Conservation (phyloP, 2,888 invertebrate species). For the Sussaba pulchella region DNA sequence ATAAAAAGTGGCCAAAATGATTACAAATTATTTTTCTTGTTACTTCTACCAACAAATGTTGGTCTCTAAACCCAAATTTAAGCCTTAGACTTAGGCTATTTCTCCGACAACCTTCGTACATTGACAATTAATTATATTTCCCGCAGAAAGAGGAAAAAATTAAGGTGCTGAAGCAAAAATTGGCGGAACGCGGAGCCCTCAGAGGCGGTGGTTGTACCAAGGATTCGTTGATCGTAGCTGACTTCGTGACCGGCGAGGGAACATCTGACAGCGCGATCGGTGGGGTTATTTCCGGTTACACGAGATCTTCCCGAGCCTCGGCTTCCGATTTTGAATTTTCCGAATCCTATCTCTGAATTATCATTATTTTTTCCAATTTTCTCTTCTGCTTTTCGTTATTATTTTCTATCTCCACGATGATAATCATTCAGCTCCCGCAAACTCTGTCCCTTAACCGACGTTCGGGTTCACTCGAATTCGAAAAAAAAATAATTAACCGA, state of each 20-base stretch:
- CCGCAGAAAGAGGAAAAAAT: conserved; percentile 95
- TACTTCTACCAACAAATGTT: too few relatives aligned
- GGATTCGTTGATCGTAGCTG: conserved; percentile 90
- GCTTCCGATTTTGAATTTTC: conserved; percentile 95
- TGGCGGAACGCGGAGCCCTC: conserved; percentile 91
- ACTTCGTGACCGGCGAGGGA: conserved; percentile 91
- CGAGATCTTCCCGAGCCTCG: conserved; percentile 93
- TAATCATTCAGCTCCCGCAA: conserved; percentile 14
- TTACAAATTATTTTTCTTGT: too few relatives aligned
- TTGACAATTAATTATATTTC: too few relatives aligned
- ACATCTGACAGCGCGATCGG: conserved; percentile 93
- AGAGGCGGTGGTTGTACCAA: conserved; percentile 86
- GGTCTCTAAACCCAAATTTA: too few relatives aligned
- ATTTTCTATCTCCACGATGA: conserved; percentile 21
- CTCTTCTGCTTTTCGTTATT: too few relatives aligned
- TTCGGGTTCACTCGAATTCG: conserved; percentile 33
- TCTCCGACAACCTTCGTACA: too few relatives aligned
- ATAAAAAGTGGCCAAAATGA: too few relatives aligned
- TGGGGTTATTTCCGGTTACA: conserved; percentile 89
- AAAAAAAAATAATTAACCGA: conserved; percentile 30
- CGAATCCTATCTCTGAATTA: conserved; percentile 93
- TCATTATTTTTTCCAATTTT: conserved; percentile 72
- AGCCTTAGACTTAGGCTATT: too few relatives aligned
- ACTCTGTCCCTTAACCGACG: neutral
- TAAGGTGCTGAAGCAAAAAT: conserved; percentile 91